Base-by-base conservation (phyloP, 2,113 vertebrate species). In the Oryzias curvinotus region DNA sequence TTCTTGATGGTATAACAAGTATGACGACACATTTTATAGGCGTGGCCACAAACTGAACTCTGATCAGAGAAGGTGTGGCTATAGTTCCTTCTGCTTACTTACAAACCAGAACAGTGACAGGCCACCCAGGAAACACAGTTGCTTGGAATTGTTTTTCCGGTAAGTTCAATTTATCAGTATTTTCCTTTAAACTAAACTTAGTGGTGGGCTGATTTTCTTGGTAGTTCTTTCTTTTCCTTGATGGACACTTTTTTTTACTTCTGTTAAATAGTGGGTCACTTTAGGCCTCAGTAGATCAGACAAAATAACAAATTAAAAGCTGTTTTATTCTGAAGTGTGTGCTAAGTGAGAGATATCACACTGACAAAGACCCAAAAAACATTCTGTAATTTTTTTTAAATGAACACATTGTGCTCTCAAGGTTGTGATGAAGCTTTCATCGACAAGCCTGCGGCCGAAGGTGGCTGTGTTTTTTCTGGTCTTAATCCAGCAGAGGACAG, bases 31-130 rank as follows among this genome's bases (percentile, higher is more conserved):
- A 61, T 62, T 47, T 7, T 41, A 18, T 6, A 25, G 83, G 83
- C 55, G 83, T 70, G 82, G 75, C 76, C 59, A 52, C 8, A 4
- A 44, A 5, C 2, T 78, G 71, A 4, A 78, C 82, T 85, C 60
- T 84, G 81, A 63, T 76, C 68, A 61, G 65, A 72, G 72, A 79
- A 85, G 90, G 91, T 77, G 89, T 85, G 78, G 77, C 76, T 43
- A n/a, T 17, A 54, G 49, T 53, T 62, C 71, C 62, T 55, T 57
- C 80, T 83, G 57, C 43, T 67, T 71, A 85, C 82, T 85, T 90
- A 90, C 81, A 88, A 78, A 74, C 60, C 79, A 87, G 68, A 68
- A 13, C 57, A 78, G 63, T 68, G 66, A 65, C 52, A 52, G 7
- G 28, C 54, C 48, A 26, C 49, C 55, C 65, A 56, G 26, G 50